Evolutionary conservation across 2,797 vertebrate genomes (phyloP).

Genomic region (Miichthys miiuy): DNA sequence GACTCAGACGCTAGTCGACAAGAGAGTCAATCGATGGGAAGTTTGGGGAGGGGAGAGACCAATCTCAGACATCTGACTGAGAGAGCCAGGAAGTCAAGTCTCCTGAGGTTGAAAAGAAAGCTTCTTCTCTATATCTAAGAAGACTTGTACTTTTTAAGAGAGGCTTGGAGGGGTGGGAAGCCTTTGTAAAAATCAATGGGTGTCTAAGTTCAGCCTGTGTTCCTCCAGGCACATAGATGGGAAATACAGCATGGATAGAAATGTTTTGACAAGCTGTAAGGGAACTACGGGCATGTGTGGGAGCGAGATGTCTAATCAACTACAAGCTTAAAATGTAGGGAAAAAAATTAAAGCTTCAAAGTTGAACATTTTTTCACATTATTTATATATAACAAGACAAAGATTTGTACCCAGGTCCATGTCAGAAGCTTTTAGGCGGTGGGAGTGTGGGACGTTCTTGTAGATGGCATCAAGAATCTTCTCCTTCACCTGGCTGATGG

Average conservation of each 20-base stretch:
- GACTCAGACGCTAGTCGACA: constrained; percentile 64
- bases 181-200: constrained; percentile 55
- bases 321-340: neutral
- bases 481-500: constrained; percentile 98
- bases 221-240: constrained; percentile 19
- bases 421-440: constrained; percentile 94
- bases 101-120: constrained; percentile 54
- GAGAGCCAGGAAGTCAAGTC: constrained; percentile 59
- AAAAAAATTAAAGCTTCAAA: neutral
- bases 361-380: neutral
- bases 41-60: constrained; percentile 58
- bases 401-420: constrained; percentile 94
- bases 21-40: constrained; percentile 61
- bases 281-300: neutral
- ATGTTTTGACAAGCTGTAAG: constrained; percentile 26
- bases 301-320: neutral
- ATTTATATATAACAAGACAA: neutral
- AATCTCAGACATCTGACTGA: constrained; percentile 66
- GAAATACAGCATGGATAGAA: constrained; percentile 19
- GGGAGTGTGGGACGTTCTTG: constrained; percentile 97
- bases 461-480: constrained; percentile 98
- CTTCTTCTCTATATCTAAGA: constrained; percentile 47
- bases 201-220: constrained; percentile 43
- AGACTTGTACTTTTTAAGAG: constrained; percentile 56
- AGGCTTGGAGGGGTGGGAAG: constrained; percentile 14